Evolutionary conservation across 2,797 vertebrate species (phyloP).

Genomic region (Natrix natrix): DNA sequence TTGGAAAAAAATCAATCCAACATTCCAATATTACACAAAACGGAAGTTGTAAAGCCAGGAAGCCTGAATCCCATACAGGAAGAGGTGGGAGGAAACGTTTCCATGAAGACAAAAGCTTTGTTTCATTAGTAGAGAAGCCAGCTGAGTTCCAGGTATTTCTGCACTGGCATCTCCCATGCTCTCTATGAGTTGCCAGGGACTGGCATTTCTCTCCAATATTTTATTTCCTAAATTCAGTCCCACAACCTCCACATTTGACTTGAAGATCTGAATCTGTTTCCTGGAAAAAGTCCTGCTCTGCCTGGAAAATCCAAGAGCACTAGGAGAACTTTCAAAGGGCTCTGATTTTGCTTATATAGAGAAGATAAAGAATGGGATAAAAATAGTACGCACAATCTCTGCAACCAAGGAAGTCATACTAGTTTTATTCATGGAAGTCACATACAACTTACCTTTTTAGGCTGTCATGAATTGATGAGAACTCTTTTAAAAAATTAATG

Average conservation of each 20-base stretch:
- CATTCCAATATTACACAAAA: neutral
- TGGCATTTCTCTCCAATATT: neutral
- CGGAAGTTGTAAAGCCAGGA: neutral
- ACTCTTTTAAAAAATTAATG: neutral
- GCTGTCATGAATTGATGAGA: neutral
- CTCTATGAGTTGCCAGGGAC: neutral
- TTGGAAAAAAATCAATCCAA: no score
- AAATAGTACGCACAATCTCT: neutral
- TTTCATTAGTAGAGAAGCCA: neutral
- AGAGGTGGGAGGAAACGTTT: neutral
- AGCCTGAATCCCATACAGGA: neutral
- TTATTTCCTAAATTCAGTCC: neutral
- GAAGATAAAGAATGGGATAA: neutral
- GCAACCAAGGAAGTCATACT: neutral
- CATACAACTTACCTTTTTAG: neutral
- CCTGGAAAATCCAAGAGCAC: neutral
- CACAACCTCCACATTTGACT: neutral
- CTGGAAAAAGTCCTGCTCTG: neutral
- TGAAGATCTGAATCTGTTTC: neutral
- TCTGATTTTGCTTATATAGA: neutral
- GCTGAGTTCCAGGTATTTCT: neutral
- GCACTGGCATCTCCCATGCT: neutral
- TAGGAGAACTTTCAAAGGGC: neutral
- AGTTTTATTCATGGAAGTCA: neutral
- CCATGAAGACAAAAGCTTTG: neutral